These are phyloP conservation scores for Channa argus DNA, from an alignment of 2,113 vertebrate species.

Conservation along the genomic window DNA sequence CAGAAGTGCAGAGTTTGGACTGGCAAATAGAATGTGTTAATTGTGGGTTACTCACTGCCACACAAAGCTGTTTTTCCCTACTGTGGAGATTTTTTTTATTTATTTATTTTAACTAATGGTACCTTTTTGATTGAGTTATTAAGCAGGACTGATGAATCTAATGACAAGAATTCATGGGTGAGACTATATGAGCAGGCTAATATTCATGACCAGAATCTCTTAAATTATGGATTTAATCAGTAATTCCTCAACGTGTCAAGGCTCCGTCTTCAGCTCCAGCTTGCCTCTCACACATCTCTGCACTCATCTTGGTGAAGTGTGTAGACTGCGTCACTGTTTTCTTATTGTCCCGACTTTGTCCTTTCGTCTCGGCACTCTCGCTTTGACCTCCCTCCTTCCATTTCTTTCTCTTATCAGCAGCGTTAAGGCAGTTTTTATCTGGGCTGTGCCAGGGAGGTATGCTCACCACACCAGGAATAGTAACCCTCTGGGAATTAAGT, in stretches of 20 bases:
- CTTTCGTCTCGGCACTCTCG: constrained; percentile 22
- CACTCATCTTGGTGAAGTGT: background rate
- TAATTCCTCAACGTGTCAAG: constrained; percentile 43
- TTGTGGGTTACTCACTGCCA: background rate
- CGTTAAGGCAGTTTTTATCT: constrained; percentile 67
- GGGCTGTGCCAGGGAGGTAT: constrained; percentile 61
- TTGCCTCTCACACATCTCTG: constrained; percentile 2
- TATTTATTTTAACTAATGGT: constrained; percentile 24
- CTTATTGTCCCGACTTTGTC: background rate
- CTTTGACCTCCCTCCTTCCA: constrained; percentile 41
- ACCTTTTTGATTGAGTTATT: constrained; percentile 26
- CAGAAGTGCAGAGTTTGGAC: background rate
- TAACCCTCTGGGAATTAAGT: constrained; percentile 65
- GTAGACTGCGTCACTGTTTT: background rate
- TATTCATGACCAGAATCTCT: constrained; percentile 23
- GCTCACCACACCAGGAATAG: constrained; percentile 69
- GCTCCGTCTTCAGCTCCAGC: constrained; percentile 24
- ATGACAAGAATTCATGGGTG: constrained; percentile 51
- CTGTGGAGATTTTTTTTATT: background rate
- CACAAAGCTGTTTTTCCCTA: background rate
- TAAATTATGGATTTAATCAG: constrained; percentile 66
- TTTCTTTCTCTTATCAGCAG: constrained; percentile 65
- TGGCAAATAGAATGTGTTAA: constrained; percentile 20
- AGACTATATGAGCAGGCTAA: constrained; percentile 35
- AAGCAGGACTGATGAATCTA: constrained; percentile 45